phyloP scores from a whole-genome alignment of 2,888 invertebrate genomes.

The Pycnomerus fuliginosus region DNA sequence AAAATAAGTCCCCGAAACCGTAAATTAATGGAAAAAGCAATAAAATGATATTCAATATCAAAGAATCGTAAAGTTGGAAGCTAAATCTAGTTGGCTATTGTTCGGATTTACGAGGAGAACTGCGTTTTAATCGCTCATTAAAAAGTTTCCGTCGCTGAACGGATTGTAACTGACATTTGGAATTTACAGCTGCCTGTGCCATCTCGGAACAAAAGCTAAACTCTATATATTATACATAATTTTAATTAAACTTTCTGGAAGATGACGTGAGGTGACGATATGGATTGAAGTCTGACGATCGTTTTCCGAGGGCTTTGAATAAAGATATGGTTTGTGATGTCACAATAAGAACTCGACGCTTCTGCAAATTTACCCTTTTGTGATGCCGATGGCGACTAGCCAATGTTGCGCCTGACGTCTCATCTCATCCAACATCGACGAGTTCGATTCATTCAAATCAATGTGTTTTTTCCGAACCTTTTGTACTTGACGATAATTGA shows the following conservation, averaged over 20 bases:
- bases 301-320: too few relatives aligned
- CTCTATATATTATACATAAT: too few relatives aligned
- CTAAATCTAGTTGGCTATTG: conserved; percentile 31
- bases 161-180: conserved; percentile 35
- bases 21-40: background rate
- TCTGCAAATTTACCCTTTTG: too few relatives aligned
- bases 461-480: conserved; percentile 22
- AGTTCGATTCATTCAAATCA: conserved; percentile 18
- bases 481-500: conserved; percentile 18
- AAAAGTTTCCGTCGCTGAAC: conserved; percentile 38
- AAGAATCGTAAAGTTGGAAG: conserved; percentile 35
- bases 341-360: too few relatives aligned
- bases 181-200: conserved; percentile 32
- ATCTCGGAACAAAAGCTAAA: too few relatives aligned
- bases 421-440: conserved; percentile 17
- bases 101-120: conserved; percentile 34
- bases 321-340: too few relatives aligned
- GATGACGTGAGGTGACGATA: too few relatives aligned
- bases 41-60: conserved; percentile 33
- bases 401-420: conserved; percentile 21
- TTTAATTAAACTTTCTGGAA: too few relatives aligned
- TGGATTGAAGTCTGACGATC: too few relatives aligned
- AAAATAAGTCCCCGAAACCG: too few relatives aligned
- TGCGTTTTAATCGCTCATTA: conserved; percentile 38
- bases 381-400: too few relatives aligned